Evolutionary conservation across 2,113 vertebrate genomes (phyloP).

Genomic region (Crypturellus undulatus): DNA sequence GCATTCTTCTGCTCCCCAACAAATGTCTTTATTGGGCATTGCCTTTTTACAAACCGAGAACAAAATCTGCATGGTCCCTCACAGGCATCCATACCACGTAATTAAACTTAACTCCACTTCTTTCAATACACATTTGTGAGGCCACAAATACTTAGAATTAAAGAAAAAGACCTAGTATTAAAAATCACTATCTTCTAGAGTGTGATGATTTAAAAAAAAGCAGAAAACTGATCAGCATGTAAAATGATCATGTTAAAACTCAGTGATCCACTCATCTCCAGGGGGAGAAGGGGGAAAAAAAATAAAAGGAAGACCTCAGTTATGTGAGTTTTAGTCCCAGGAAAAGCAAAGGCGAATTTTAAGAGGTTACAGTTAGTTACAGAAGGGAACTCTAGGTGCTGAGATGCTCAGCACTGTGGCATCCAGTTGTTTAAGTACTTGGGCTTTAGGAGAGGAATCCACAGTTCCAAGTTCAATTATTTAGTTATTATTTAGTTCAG

Average conservation of each 20-base stretch:
- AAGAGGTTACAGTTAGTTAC: not conserved
- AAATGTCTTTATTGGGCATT: not conserved
- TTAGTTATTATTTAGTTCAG: no score
- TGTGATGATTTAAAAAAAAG: not conserved
- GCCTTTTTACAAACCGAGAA: not conserved
- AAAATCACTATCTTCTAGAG: not conserved
- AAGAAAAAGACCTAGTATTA: not conserved
- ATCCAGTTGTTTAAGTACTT: not conserved
- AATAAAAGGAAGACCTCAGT: no score
- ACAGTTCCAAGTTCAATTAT: not conserved
- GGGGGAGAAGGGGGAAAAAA: not conserved
- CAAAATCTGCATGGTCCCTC: not conserved
- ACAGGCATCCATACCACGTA: not conserved
- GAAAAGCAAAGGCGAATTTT: not conserved
- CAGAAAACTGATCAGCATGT: not conserved
- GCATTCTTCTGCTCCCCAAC: not conserved
- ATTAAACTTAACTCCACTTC: not conserved
- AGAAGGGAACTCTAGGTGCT: not conserved
- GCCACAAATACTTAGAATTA: not conserved
- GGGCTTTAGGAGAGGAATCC: not conserved
- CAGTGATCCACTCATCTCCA: not conserved
- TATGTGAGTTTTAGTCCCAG: not conserved
- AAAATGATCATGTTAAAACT: not conserved
- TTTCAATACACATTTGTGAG: not conserved
- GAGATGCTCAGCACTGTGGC: not conserved